Evolutionary conservation across 2,797 vertebrate species (phyloP).

Genomic region (Crax fasciolata): DNA sequence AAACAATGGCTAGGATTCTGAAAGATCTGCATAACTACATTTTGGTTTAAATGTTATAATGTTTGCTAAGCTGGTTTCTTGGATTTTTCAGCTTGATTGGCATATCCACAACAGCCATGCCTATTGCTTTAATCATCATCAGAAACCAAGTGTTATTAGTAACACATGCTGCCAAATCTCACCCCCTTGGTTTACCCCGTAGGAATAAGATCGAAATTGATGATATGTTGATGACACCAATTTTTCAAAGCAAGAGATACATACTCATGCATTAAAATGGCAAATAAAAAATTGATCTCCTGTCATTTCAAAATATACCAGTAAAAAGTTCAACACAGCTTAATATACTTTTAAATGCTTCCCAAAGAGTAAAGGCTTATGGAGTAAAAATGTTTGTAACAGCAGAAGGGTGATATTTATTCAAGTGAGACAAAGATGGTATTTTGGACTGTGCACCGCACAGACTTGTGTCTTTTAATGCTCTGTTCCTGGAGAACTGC

Average conservation of each 20-base stretch:
- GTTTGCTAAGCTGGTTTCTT: constrained; percentile 23
- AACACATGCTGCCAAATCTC: background rate
- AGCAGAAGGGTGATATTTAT: background rate
- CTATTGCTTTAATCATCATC: constrained; percentile 45
- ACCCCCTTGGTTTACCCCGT: background rate
- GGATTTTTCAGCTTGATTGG: constrained; percentile 32
- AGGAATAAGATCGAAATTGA: background rate
- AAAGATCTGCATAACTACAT: constrained; percentile 11
- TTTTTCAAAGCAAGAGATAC: background rate
- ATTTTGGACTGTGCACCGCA: background rate
- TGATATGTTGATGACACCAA: background rate
- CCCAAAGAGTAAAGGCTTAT: background rate
- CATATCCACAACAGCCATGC: background rate
- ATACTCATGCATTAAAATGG: background rate
- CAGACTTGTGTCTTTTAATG: background rate
- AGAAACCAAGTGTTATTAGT: constrained; percentile 3
- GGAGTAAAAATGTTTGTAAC: background rate
- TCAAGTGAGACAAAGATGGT: background rate
- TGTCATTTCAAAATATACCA: background rate
- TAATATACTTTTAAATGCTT: background rate
- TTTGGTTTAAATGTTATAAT: constrained; percentile 3
- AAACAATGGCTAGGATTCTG: background rate
- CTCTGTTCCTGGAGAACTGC: background rate
- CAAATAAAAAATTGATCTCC: background rate
- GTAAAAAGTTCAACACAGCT: background rate